Evolutionary conservation across 2,113 vertebrate genomes (phyloP).

Genomic region (Meles meles): DNA sequence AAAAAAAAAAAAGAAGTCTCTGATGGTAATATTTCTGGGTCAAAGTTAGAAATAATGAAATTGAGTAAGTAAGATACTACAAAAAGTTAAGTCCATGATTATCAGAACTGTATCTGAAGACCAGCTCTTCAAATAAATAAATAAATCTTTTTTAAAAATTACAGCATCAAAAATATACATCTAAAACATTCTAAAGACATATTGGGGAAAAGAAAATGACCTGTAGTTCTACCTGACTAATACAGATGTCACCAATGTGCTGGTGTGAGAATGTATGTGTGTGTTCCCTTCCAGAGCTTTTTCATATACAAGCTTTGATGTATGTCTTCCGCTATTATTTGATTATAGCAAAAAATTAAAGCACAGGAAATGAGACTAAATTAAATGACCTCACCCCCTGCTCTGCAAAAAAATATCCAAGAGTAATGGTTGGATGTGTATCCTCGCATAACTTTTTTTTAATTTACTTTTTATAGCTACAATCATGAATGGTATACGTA

Average conservation of each 20-base stretch:
- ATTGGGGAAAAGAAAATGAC: neutral
- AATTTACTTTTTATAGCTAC: neutral
- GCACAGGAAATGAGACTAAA: slow-evolving; percentile 17
- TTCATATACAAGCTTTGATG: slow-evolving; percentile 4
- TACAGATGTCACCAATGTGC: neutral
- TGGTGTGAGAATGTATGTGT: neutral
- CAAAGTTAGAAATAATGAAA: neutral
- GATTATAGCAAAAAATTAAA: slow-evolving; percentile 27
- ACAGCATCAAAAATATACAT: neutral
- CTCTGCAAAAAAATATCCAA: neutral
- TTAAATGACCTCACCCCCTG: neutral
- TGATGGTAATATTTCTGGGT: neutral
- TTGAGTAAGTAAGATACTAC: neutral
- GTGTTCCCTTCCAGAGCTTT: neutral
- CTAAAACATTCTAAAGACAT: neutral
- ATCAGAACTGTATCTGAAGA: neutral
- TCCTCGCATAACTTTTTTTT: neutral
- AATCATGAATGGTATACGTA: neutral
- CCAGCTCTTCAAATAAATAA: neutral
- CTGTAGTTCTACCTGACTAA: neutral
- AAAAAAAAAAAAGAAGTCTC: neutral
- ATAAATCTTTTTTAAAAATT: neutral
- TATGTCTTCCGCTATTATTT: slow-evolving; percentile 31
- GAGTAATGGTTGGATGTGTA: neutral
- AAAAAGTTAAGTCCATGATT: neutral